These are phyloP conservation scores for Dryadula phaetusa DNA, from an alignment of 2,888 invertebrate species.

Conservation along the genomic window DNA sequence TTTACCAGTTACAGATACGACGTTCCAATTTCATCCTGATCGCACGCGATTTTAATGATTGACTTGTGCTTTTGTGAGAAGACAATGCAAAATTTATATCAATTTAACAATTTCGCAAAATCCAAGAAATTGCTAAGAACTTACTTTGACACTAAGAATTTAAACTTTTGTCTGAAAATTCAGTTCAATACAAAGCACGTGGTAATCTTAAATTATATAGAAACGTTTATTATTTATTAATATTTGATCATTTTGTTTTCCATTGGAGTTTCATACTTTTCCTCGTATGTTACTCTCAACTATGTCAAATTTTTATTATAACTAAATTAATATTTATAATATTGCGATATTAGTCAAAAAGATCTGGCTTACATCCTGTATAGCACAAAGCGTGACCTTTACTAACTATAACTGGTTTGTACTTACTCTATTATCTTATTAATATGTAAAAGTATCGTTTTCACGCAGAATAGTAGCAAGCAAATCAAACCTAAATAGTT, in stretches of 20 bases:
- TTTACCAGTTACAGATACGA: conserved; percentile 22
- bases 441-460: background rate
- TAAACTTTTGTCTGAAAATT: background rate
- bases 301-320: too few relatives aligned
- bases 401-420: conserved; percentile 23
- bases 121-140: too few relatives aligned
- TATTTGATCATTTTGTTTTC: too few relatives aligned
- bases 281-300: too few relatives aligned
- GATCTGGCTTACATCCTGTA: conserved; percentile 1
- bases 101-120: background rate
- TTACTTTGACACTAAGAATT: background rate
- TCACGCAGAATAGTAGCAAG: background rate
- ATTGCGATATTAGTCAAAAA: conserved; percentile 1
- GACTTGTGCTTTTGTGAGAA: conserved; percentile 12
- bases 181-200: background rate
- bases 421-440: conserved; percentile 30
- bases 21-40: conserved; percentile 62
- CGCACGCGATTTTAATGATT: conserved; percentile 41
- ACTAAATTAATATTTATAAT: background rate
- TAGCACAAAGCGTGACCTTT: conserved; percentile 21
- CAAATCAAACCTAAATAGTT: too few relatives aligned
- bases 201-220: background rate
- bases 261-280: too few relatives aligned
- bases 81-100: conserved; percentile 10
- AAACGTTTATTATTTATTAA: background rate